Conservation (phyloP, 1,140 invertebrate genomes). For the Stegodyphus mimosarum region DNA sequence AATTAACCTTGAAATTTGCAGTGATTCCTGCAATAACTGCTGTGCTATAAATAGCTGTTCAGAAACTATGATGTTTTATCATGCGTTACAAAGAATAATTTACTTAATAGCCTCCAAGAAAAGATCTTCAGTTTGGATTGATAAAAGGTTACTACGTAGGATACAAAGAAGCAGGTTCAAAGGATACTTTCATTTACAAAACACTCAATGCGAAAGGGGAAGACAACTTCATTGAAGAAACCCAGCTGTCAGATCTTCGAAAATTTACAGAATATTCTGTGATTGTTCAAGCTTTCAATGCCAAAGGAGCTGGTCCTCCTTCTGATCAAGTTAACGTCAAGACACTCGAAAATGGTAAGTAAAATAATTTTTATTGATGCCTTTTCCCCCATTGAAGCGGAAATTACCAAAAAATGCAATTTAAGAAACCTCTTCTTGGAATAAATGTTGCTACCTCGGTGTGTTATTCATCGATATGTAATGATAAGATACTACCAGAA, state of each 20-base stretch:
- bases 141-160: slow-evolving; percentile 57
- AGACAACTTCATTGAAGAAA: slow-evolving; percentile 49
- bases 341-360: slow-evolving; percentile 82
- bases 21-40: no score
- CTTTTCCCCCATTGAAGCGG: no score
- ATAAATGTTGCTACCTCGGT: no score
- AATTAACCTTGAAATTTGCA: no score
- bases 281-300: slow-evolving; percentile 69
- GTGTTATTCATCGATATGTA: no score
- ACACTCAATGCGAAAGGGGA: slow-evolving; percentile 63
- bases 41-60: no score
- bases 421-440: no score
- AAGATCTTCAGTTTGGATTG: slow-evolving; percentile 31
- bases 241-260: slow-evolving; percentile 60
- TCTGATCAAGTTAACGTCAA: slow-evolving; percentile 73
- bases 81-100: no score
- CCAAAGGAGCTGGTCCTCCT: slow-evolving; percentile 69
- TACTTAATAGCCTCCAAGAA: slow-evolving; percentile 23
- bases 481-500: no score
- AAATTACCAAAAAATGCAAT: no score
- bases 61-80: no score
- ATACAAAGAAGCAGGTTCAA: slow-evolving; percentile 62
- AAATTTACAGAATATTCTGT: slow-evolving; percentile 69
- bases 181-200: slow-evolving; percentile 65
- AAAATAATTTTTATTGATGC: background rate